A percentile compares a stretch with the other conserved stretches of the same genome.
Evolutionary conservation across 1,140 invertebrate genomes (phyloP).

Genomic region (Pseudomyrmex sp.): DNA sequence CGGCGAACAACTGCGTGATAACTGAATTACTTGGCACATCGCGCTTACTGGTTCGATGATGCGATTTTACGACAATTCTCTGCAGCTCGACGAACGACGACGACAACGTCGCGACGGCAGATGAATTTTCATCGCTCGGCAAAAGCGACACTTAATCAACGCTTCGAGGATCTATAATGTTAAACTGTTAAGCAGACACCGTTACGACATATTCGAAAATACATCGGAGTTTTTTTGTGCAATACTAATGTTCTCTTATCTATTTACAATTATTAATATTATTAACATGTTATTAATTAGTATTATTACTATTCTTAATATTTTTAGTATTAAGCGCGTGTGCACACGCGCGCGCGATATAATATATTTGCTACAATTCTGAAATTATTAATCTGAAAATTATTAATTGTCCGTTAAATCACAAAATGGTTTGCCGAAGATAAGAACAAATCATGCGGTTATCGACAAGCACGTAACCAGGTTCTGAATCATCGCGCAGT

Average conservation of each 20-base stretch:
- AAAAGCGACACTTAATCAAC: conserved; percentile 58
- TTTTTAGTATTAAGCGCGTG: too few relatives aligned
- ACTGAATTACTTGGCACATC: conserved; percentile 83
- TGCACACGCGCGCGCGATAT: too few relatives aligned
- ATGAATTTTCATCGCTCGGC: conserved; percentile 47
- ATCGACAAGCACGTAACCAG: conserved; percentile 9
- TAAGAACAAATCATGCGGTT: not conserved
- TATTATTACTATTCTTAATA: too few relatives aligned
- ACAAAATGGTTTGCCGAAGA: not conserved
- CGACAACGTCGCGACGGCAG: conserved; percentile 17
- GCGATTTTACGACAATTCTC: conserved; percentile 74
- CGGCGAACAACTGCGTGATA: conserved; percentile 82
- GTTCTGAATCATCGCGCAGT: conserved; percentile 3
- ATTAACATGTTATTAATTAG: too few relatives aligned
- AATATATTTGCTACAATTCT: too few relatives aligned
- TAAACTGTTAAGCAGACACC: conserved; percentile 43
- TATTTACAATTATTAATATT: not conserved
- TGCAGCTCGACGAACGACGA: conserved; percentile 66
- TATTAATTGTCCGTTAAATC: not conserved
- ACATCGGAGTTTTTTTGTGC: not conserved
- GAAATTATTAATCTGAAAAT: too few relatives aligned
- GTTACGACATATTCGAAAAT: not conserved
- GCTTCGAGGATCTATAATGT: conserved; percentile 20
- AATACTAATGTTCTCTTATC: not conserved
- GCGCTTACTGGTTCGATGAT: conserved; percentile 80